A percentile compares a stretch with the other conserved stretches of the same genome.
phyloP scores from a whole-genome alignment of 2,113 vertebrate species.

The Chitala chitala region DNA sequence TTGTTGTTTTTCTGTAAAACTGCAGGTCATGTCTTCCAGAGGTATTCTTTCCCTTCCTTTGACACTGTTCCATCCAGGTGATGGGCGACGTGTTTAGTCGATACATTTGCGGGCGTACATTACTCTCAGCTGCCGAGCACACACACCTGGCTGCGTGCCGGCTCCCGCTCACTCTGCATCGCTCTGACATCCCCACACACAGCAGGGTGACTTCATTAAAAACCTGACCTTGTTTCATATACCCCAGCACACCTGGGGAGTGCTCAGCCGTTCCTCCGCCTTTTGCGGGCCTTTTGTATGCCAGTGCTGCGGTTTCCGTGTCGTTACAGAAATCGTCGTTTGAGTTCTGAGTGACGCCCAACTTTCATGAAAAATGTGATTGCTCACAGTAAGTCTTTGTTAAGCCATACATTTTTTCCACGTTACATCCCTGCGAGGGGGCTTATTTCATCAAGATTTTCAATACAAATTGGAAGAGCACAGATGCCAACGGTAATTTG shows the following conservation, averaged over 20 bases:
- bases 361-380: neutral
- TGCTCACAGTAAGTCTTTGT: neutral
- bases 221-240: conserved; percentile 7
- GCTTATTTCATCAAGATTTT: neutral
- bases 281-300: neutral
- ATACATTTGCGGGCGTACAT: too few species aligned
- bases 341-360: neutral
- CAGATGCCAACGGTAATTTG: too few species aligned
- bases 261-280: neutral
- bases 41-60: too few species aligned
- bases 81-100: too few species aligned
- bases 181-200: neutral
- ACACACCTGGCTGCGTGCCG: too few species aligned
- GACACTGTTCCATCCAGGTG: too few species aligned
- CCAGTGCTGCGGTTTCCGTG: neutral
- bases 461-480: neutral
- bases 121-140: too few species aligned
- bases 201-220: neutral
- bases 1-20: too few species aligned
- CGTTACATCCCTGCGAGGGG: neutral
- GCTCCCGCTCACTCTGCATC: neutral
- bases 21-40: too few species aligned
- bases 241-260: neutral
- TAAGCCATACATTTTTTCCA: neutral
- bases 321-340: neutral